A percentile compares a stretch with the other conserved stretches of the same genome.
phyloP scores from a whole-genome alignment of 1,140 invertebrate species.

The Lamellibrachia luymesi region DNA sequence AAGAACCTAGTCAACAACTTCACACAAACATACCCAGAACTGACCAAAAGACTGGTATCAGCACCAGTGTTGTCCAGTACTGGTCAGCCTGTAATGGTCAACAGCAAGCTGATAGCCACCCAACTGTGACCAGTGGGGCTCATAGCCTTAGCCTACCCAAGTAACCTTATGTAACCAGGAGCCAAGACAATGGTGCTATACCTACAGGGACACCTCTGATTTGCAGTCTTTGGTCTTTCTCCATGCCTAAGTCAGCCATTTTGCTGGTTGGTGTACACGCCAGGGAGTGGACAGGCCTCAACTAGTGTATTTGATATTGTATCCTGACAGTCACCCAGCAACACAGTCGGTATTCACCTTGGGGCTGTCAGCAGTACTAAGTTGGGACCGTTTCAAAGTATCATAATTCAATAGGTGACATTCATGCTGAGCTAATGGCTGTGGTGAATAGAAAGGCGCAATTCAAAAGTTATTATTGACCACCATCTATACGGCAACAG shows the following conservation, averaged over 20 bases:
- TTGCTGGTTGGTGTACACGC: background rate
- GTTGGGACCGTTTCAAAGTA: background rate
- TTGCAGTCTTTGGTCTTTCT: constrained; percentile 22
- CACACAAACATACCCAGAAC: background rate
- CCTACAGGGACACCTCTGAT: constrained; percentile 29
- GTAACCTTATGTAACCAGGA: background rate
- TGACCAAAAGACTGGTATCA: background rate
- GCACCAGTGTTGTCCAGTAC: background rate
- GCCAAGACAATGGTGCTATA: constrained; percentile 1
- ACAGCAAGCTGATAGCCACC: background rate
- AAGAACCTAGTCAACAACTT: background rate
- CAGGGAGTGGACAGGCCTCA: background rate
- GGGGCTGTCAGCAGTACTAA: background rate
- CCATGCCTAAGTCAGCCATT: constrained; percentile 25
- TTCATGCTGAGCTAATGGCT: background rate
- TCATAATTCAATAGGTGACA: constrained; percentile 11
- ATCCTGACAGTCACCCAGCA: background rate
- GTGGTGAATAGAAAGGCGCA: background rate
- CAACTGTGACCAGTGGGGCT: background rate
- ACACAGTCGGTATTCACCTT: constrained; percentile 26
- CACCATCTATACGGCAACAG: background rate
- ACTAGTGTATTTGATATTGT: constrained; percentile 29
- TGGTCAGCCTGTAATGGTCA: background rate
- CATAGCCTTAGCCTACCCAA: background rate
- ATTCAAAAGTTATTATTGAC: background rate